Evolutionary conservation across 92 coral and sea anemone genomes (phyloP), one percentile per base, ranked within the genome.

Genomic region (Paramuricea clavata): DNA sequence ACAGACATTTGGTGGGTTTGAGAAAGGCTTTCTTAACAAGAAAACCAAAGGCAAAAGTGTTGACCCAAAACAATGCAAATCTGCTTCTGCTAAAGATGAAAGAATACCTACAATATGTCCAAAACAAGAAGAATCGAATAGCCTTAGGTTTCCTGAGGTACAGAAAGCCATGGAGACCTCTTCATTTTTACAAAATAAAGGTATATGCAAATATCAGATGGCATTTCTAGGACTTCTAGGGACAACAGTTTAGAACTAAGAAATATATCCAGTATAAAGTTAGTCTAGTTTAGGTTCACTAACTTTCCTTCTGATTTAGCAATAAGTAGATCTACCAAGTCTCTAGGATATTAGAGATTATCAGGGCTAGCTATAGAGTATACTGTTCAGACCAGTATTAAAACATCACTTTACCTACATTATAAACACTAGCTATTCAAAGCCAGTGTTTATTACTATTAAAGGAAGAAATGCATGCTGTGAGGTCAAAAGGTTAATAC

Each of bases 101-200:
- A 61, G 82, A 41, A 87, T 94, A 12, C 95, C 93, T 7, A 79
- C 91, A 33, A 88, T 94, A 19, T 70, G 74, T 16, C 90, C 98
- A 23, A 91, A 78, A 54, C 78, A 77, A 43, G 28, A 68, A 12
- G 83, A 77, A 36, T 73, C 68, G 23, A 64, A 62, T 32, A 86
- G 72, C 28, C 86, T 81, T 23, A 83, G 87, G 81, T 87, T 94
- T 21, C 91, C 93, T 9, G 95, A 94, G 59, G 98, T 94, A 10
- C 98, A 94, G 79, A 93, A 94, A 49, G 98, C 98, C 30, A 90
- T 94, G 95, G 90, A 94, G 49, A 73, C 92, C 27, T 64, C 80
- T 47, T 91, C 93, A 49, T 78, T 87, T 44, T 86, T 94, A 26
- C 81, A 94, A 21, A 92, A 72, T 75, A 84, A 88, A 90, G 95